Evolutionary conservation across 2,888 invertebrate genomes (phyloP), one percentile per base, ranked within the genome.

Genomic region (Trissonchulus sp.): DNA sequence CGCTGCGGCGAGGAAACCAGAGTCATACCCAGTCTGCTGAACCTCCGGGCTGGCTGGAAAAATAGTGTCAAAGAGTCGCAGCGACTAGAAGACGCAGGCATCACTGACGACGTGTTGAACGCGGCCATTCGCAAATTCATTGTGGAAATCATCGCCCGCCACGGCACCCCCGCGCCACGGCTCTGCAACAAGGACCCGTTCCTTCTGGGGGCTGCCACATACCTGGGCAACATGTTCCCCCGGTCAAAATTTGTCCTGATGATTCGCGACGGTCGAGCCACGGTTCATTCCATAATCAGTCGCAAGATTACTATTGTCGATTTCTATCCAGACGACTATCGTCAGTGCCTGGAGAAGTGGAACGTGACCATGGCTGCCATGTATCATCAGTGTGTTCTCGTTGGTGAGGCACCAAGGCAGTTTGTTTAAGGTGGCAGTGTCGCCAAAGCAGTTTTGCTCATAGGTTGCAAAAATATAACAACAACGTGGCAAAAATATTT

Each of bases 101-200:
- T 99, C 78, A 91, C 92, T 75, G 92, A 93, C 86, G 90, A 92
- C 84, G 93, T 94, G 80, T 89, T 98, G 85, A 94, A 98, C 87
- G 91, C 93, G 82, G 98, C 98, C 75, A 92, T 99, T 81, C 93
- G 96, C 60, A 92, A 97, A 68, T 99, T 99, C 87, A 94, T 96
- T 83, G 88, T 97, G 79, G 96, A 97, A 87, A 80, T 86, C 33
- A 95, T 97, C 82, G 94, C 93, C 77, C 91, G 92, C 80, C 97
- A 99, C 87, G 98, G 98, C 74, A 28, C 2, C 34, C 65, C 74
- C 28, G 74, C 74, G 15, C 90, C 93, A 77, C 89, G 96, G 73
- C 90, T 98, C 78, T 99, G 99, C 88, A 99, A 99, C 89, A 99
- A 99, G 87, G 99, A 99, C 88, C 99, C 99, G 73, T 90, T 99